These are phyloP conservation scores for Bembecia ichneumoniformis DNA, from an alignment of 2,888 invertebrate species.

Conservation along the genomic window DNA sequence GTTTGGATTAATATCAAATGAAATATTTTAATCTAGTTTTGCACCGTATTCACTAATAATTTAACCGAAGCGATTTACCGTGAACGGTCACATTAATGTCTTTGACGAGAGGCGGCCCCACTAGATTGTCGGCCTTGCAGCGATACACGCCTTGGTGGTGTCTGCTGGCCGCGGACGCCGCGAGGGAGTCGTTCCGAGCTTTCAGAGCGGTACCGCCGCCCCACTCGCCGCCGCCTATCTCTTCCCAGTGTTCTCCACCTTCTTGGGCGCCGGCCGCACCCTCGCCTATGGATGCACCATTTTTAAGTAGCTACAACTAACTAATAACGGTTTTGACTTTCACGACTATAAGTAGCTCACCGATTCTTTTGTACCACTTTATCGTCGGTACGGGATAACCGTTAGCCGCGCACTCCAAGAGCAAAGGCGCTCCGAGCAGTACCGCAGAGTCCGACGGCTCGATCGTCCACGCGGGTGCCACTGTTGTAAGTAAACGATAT, in stretches of 20 bases:
- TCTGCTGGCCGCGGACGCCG: constrained; percentile 76
- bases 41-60: too few species aligned
- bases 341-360: constrained; percentile 27
- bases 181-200: constrained; percentile 69
- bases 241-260: constrained; percentile 23
- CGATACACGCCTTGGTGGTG: constrained; percentile 84
- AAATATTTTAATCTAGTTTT: neutral
- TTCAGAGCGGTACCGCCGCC: constrained; percentile 10
- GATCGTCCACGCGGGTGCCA: constrained; percentile 79
- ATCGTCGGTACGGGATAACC: constrained; percentile 80
- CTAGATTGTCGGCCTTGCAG: constrained; percentile 86
- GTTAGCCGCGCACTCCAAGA: constrained; percentile 79
- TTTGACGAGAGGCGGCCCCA: constrained; percentile 85
- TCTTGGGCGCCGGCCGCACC: constrained; percentile 4
- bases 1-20: constrained; percentile 2
- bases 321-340: neutral
- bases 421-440: constrained; percentile 77
- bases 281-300: neutral
- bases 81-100: constrained; percentile 84
- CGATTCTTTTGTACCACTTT: constrained; percentile 76
- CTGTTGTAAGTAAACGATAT: constrained; percentile 40
- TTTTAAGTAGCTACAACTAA: neutral
- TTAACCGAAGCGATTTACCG: constrained; percentile 62
- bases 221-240: constrained; percentile 17
- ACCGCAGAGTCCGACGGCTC: constrained; percentile 80